Percentiles rank a stretch among this genome's conserved stretches.
phyloP scores from a whole-genome alignment of 2,113 vertebrate genomes.

The Indri indri region DNA sequence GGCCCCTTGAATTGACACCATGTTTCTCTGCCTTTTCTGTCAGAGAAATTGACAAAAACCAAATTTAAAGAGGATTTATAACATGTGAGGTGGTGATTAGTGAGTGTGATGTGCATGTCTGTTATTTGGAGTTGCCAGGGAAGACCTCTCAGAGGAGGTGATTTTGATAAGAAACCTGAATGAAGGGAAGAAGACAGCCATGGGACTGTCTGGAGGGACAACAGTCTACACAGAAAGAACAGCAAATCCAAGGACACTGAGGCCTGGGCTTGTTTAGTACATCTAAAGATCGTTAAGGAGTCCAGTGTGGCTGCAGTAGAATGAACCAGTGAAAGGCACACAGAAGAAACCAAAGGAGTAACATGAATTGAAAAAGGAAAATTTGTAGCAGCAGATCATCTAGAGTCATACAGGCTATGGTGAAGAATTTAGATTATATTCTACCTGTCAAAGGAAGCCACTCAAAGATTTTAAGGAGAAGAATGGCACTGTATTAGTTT shows the following conservation, averaged over 20 bases:
- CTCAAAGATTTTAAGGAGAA: neutral
- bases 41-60: neutral
- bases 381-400: neutral
- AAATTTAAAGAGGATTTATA: neutral
- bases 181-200: neutral
- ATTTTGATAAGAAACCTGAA: neutral
- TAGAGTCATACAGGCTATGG: neutral
- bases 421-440: neutral
- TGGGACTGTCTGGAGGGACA: neutral
- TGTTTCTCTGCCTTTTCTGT: neutral
- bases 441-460: neutral
- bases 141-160: neutral
- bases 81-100: neutral
- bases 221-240: neutral
- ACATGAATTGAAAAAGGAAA: neutral
- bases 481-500: neutral
- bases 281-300: neutral
- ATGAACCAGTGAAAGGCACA: neutral
- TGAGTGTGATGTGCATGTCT: accelerated
- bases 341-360: neutral
- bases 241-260: neutral
- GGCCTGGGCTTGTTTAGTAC: accelerated
- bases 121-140: neutral
- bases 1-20: neutral
- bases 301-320: neutral